Base-by-base conservation (phyloP, 2,888 invertebrate genomes). In the Hirtodrosophila alboralis region DNA sequence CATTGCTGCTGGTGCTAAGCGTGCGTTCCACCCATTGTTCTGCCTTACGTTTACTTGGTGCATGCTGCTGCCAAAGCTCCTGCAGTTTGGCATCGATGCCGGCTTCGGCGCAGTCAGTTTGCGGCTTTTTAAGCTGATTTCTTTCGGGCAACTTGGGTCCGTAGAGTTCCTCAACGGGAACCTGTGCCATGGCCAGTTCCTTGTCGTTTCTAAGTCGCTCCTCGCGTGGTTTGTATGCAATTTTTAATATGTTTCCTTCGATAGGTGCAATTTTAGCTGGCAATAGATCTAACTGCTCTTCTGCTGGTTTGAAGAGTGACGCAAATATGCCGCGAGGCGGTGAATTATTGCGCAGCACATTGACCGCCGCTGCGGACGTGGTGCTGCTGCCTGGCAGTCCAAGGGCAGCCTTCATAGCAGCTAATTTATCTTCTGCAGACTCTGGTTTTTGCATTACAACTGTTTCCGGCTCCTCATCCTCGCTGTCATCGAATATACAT, bases 401-500 rank as follows among this genome's bases (percentile, higher is more conserved):
- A 5, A 79, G 14, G 0, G 74, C 70, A 2, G 43, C 72, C 16
- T 74, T 60, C 60, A 60, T 59, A 3, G 47, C 67, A 14, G 61
- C 56, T 0, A 65, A 37, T 41, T 69, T 70, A 10, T 74, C 65
- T 5, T 89, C 51, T 76, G 69, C 54, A 68, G 81, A 8, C 4
- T 5, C 81, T 78, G n/a, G 62, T 52, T 44, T 27, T 59, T 28
- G 12, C 4, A 16, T 80, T 71, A 40, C 59, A 80, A 27, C 12
- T 27, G 36, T 7, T 2, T 92, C 92, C 2, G 91, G 91, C 44
- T 94, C 94, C 9, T 93, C 92, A 76, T 95, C n/a, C n/a, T n/a
- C 95, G 84, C 95, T 95, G 58, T 96, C 95, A 18, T 95, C 92
- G 87, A 98, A 98, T 80, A 98, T 96, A 0, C 96, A 95, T 90